These are phyloP conservation scores for Ennomos erosarius DNA, from an alignment of 2,888 invertebrate species.

Conservation along the genomic window DNA sequence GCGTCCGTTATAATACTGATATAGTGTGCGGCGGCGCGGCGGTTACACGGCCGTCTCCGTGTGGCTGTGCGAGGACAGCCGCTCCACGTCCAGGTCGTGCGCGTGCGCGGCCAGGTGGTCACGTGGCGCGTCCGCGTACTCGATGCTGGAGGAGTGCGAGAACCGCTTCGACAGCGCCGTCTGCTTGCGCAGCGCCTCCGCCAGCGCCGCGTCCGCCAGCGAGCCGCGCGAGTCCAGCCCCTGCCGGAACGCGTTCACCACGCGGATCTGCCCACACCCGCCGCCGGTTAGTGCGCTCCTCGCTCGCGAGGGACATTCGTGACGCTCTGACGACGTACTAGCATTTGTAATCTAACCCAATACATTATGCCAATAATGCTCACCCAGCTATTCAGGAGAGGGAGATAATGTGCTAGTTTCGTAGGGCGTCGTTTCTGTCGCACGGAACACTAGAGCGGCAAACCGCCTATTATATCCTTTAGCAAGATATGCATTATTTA, in stretches of 20 bases:
- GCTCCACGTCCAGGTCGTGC: conserved; percentile 96
- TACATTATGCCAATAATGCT: too few relatives aligned
- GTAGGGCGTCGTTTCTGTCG: too few relatives aligned
- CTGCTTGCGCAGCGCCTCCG: conserved; percentile 97
- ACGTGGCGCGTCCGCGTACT: conserved; percentile 93
- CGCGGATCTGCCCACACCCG: conserved; percentile 95
- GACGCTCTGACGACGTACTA: conserved; percentile 38
- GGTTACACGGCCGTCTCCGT: conserved; percentile 96
- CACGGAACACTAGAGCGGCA: too few relatives aligned
- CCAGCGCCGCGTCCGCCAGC: conserved; percentile 96
- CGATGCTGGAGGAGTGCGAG: conserved; percentile 95
- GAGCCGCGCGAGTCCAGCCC: conserved; percentile 98
- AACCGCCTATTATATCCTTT: too few relatives aligned
- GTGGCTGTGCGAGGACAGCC: conserved; percentile 96
- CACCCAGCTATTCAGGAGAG: too few relatives aligned
- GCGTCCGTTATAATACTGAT: conserved; percentile 57
- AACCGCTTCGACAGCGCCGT: conserved; percentile 96
- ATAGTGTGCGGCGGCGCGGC: conserved; percentile 41
- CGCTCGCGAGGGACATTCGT: conserved; percentile 27
- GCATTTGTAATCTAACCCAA: conserved; percentile 20
- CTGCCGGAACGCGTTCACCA: conserved; percentile 99
- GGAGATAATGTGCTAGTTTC: too few relatives aligned
- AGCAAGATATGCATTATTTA: too few relatives aligned
- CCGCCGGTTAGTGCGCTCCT: conserved; percentile 36
- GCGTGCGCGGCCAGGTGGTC: conserved; percentile 95